Evolutionary conservation across 2,797 vertebrate genomes (phyloP), one percentile per base, ranked within the genome.

Genomic region (Lepidocolaptes lacrymiger): DNA sequence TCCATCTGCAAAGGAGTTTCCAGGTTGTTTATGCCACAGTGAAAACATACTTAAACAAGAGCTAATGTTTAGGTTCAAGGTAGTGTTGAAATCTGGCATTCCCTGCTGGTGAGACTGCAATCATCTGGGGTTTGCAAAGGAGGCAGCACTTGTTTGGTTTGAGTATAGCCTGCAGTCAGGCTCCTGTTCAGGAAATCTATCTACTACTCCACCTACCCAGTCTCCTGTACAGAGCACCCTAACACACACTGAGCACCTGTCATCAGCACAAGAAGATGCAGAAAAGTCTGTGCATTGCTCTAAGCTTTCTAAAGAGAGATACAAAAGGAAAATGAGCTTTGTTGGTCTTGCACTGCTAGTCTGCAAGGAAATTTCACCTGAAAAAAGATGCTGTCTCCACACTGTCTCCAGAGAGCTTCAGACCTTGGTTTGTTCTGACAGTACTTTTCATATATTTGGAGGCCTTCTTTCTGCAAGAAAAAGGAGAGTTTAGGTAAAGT

Each of bases 371-470:
- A 88, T 36, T 9, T 69, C 91, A 99, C 99, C 99, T 99, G 99
- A 85, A 99, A 99, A 96, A 99, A 99, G 74, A 98, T 98, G 76
- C 99, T 99, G 97, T 99, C 99, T 95, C 98, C 99, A 97, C 99
- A 99, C 66, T 99, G 99, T 76, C 99, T 98, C 99, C 99, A 99
- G 72, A 99, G 98, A 63, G 99, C 98, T 96, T 98, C 99, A 32
- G 99, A 99, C 69, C 98, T 98, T 3, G 99, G 99, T 83, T 99
- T 99, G 93, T 99, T 99, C 97, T 99, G 98, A 96, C 99, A 99
- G 95, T 99, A 99, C 96, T 99, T 99, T 97, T 99, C 99, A 96
- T 99, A 99, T 96, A 99, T 98, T 96, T 99, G 99, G 82, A 99
- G 98, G 93, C 99, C 99, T 97, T 99, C 99, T 97, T 99, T 99